phyloP scores from a whole-genome alignment of 2,797 vertebrate species.

The Premnoplex brunnescens region DNA sequence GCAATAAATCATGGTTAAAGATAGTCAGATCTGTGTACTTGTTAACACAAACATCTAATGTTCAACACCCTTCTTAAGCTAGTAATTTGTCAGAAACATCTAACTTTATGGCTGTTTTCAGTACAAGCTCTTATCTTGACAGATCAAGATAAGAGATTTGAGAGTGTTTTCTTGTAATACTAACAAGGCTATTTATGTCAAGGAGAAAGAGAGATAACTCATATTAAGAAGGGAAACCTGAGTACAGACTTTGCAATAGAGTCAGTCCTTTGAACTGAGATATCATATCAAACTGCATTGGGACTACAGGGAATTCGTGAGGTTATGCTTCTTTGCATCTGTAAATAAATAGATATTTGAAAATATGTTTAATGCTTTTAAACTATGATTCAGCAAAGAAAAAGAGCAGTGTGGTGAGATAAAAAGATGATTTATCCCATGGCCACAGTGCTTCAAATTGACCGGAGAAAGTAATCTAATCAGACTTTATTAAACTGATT shows the following conservation, averaged over 20 bases:
- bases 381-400: conserved; percentile 53
- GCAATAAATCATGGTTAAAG: background rate
- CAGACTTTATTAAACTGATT: conserved; percentile 74
- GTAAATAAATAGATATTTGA: conserved; percentile 34
- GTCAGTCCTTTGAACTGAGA: background rate
- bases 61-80: background rate
- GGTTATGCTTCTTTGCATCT: background rate
- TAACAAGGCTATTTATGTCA: background rate
- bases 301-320: background rate
- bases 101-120: background rate
- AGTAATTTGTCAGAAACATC: background rate
- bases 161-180: background rate
- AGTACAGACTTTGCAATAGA: background rate
- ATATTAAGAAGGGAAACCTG: background rate
- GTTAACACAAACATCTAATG: background rate
- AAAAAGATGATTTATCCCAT: conserved; percentile 70
- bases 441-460: conserved; percentile 60
- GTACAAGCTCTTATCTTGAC: background rate
- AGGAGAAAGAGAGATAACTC: background rate
- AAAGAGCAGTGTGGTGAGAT: conserved; percentile 60
- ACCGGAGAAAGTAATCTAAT: conserved; percentile 75
- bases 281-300: background rate
- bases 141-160: background rate
- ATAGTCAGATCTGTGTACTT: background rate
- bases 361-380: conserved; percentile 61